Evolutionary conservation across 2,888 invertebrate genomes (phyloP), one percentile per base, ranked within the genome.

Genomic region (Lingula anatina): DNA sequence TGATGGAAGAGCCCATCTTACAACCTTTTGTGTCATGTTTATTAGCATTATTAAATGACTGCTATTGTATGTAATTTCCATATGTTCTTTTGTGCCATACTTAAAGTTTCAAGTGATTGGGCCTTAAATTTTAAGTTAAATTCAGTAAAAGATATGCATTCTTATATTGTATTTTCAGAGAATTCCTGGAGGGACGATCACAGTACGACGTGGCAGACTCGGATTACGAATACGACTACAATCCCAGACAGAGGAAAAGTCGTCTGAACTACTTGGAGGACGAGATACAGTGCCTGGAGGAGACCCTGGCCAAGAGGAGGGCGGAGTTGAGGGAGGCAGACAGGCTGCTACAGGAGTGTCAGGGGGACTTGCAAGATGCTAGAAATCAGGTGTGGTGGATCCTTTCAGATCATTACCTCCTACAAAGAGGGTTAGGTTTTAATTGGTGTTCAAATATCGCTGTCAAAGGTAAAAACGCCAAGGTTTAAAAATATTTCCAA

Each of bases 311-410:
- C n/a, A 69, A 68, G 49, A 54, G 74, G 18, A 56, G 65, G 43
- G 59, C 62, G 2, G 71, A 74, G 57, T 56, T 74, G 3, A 49
- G 66, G 5, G 70, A 70, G 44, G 68, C 71, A 4, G 73, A 74
- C 50, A 49, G 57, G 24, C 55, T 65, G 15, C 59, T 74, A 25
- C 60, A 62, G 38, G 69, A 70, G 31, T 68, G 66, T 53, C 65
- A 66, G 47, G 56, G 47, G 18, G 66, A 71, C 47, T 55, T 74
- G 12, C 59, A 59, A 45, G 64, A 66, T 41, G 67, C 70, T 18
- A 60, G 64, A 21, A 62, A 66, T 38, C 64, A 72, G 65, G 71
- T 71, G 44, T 46, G 37, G 20, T 9, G 15, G 7, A 23, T 20
- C 23, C 26, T n/a, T n/a, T n/a, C n/a, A n/a, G n/a, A n/a, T n/a